These are phyloP conservation scores for Brenthis hecate DNA, from an alignment of 2,888 invertebrate genomes.

Conservation along the genomic window DNA sequence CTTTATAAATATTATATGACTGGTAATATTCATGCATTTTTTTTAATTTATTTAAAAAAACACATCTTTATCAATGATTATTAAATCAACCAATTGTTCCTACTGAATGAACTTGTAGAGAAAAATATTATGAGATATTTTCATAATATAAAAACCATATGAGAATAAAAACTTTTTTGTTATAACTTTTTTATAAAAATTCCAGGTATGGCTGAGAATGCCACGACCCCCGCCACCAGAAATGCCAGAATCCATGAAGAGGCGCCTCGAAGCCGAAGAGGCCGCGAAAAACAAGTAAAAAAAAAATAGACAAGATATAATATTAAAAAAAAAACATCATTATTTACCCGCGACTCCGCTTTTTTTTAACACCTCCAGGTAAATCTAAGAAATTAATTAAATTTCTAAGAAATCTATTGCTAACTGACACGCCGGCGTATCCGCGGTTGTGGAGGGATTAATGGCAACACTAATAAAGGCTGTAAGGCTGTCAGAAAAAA, in stretches of 20 bases:
- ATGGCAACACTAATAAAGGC: no score
- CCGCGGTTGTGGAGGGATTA: no score
- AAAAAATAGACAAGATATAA: conserved; percentile 41
- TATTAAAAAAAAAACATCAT: neutral
- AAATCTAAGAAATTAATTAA: no score
- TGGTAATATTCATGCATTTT: no score
- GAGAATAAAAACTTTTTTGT: neutral
- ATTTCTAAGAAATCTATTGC: no score
- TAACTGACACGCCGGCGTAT: no score
- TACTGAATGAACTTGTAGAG: conserved; percentile 64
- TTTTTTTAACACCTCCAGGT: no score
- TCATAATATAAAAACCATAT: neutral
- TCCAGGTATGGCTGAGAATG: conserved; percentile 86
- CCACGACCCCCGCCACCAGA: conserved; percentile 98
- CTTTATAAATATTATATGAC: no score
- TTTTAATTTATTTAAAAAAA: neutral
- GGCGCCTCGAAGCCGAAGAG: conserved; percentile 83
- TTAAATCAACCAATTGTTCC: conserved; percentile 69
- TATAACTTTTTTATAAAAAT: neutral
- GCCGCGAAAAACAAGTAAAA: conserved; percentile 65
- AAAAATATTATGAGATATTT: conserved; percentile 51
- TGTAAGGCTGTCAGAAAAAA: neutral
- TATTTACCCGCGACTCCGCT: conserved; percentile 6
- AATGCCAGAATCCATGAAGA: conserved; percentile 96
- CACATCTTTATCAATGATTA: conserved; percentile 54